phyloP scores from a whole-genome alignment of 2,113 vertebrate genomes.

The Isichthys henryi region DNA sequence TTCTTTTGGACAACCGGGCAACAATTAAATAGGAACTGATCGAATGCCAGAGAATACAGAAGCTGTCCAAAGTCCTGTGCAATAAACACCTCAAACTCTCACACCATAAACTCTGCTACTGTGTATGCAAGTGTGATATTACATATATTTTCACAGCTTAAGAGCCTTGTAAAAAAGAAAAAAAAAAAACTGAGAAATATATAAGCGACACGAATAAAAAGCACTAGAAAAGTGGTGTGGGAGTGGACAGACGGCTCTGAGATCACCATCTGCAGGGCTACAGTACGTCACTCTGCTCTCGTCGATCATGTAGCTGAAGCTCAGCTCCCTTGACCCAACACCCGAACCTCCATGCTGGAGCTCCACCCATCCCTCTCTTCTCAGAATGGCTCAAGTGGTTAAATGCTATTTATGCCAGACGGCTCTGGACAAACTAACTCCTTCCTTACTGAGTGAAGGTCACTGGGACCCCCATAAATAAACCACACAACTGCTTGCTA shows the following conservation, averaged over 20 bases:
- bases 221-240: neutral
- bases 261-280: neutral
- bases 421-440: neutral
- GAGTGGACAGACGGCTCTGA: neutral
- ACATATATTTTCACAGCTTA: slow-evolving; percentile 35
- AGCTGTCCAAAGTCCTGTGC: slow-evolving; percentile 7
- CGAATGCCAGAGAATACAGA: neutral
- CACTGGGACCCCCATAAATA: too few relatives aligned
- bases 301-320: neutral
- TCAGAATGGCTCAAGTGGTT: neutral
- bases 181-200: neutral
- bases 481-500: neutral
- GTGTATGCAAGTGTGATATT: slow-evolving; percentile 14
- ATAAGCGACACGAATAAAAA: slow-evolving; percentile 6
- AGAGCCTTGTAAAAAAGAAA: slow-evolving; percentile 20
- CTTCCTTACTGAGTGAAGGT: neutral
- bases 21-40: neutral
- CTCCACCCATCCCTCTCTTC: neutral
- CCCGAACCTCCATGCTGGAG: neutral
- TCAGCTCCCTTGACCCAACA: neutral
- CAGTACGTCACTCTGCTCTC: neutral
- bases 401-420: neutral
- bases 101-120: slow-evolving; percentile 7
- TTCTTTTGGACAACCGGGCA: neutral
- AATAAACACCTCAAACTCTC: slow-evolving; percentile 10